Evolutionary conservation across 2,113 vertebrate species (phyloP), one percentile per base, ranked within the genome.

Genomic region (Dissostichus mawsoni): DNA sequence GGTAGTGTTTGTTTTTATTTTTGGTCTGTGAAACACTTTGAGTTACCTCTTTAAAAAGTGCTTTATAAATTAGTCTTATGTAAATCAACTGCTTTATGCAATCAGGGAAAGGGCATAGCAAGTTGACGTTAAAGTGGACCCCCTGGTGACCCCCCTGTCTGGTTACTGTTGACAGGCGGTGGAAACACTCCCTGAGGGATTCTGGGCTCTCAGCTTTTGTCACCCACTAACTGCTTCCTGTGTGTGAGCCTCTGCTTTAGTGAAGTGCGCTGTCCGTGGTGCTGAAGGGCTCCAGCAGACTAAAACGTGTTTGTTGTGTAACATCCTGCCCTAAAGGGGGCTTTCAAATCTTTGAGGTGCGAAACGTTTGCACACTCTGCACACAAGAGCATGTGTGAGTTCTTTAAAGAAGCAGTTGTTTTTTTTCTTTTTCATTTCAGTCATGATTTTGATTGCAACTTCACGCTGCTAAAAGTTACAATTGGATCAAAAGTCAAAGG

Each of bases 91-190:
- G 5, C 36, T 36, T 36, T 36, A 7, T 36, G 4, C 52, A 53
- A 44, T 61, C 65, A 75, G 50, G 2, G 52, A 63, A 20, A 50
- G 63, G 53, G 12, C 65, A 51, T 45, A 5, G 10, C 8, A 63
- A 74, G 58, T 85, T 78, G 80, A 61, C 66, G 63, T 75, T 80
- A 73, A 83, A 77, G 72, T 51, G 36, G 71, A 65, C 56, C 55
- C 68, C 68, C 44, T 4, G 51, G 80, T 73, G 55, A 81, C 74
- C 76, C 76, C 70, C 23, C 16, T 6, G 63, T 61, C 73, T 74
- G 71, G 77, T 77, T 78, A 68, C 41, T 66, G 72, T 61, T 69
- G 82, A 86, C 55, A 66, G 59, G 63, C 25, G n/a, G 69, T 11
- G 53, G 51, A 7, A 70, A 68, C 16, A 14, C 25, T 59, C 70